phyloP scores from a whole-genome alignment of 2,113 vertebrate genomes.

The Spea multiplicata region DNA sequence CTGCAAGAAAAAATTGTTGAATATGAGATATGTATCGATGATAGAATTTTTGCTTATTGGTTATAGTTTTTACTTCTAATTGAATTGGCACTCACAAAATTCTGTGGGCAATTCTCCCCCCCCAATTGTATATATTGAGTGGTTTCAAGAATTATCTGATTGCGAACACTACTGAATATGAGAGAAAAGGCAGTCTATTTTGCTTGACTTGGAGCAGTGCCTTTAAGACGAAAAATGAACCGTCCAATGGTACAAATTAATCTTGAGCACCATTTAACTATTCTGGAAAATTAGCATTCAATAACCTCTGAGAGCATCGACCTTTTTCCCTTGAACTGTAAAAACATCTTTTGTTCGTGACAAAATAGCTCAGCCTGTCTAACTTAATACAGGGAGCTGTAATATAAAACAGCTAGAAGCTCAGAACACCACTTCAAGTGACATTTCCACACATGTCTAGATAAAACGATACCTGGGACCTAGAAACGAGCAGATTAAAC shows the following conservation, averaged over 20 bases:
- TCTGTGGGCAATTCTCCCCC: background rate
- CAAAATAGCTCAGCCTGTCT: slow-evolving; percentile 52
- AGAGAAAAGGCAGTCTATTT: slow-evolving; percentile 13
- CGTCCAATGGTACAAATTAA: slow-evolving; percentile 51
- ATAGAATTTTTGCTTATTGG: background rate
- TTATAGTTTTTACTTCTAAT: too few species aligned
- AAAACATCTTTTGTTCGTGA: slow-evolving; percentile 59
- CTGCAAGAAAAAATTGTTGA: background rate
- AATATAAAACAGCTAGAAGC: slow-evolving; percentile 64
- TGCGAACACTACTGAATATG: background rate
- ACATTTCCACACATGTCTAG: slow-evolving; percentile 45
- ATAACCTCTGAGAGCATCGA: slow-evolving; percentile 52
- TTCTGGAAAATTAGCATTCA: slow-evolving; percentile 48
- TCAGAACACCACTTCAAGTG: background rate
- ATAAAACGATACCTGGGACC: slow-evolving; percentile 3
- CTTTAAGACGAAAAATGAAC: slow-evolving; percentile 59
- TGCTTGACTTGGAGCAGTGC: slow-evolving; percentile 39
- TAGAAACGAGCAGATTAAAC: background rate
- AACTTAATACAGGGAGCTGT: slow-evolving; percentile 55
- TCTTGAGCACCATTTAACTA: slow-evolving; percentile 49
- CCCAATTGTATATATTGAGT: slow-evolving; percentile 19
- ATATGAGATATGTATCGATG: background rate
- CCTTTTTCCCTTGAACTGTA: slow-evolving; percentile 52
- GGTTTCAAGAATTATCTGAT: background rate
- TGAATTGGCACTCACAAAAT: too few species aligned